These are phyloP conservation scores for Solenodon paradoxus DNA, from an alignment of 2,113 vertebrate species.

Conservation along the genomic window DNA sequence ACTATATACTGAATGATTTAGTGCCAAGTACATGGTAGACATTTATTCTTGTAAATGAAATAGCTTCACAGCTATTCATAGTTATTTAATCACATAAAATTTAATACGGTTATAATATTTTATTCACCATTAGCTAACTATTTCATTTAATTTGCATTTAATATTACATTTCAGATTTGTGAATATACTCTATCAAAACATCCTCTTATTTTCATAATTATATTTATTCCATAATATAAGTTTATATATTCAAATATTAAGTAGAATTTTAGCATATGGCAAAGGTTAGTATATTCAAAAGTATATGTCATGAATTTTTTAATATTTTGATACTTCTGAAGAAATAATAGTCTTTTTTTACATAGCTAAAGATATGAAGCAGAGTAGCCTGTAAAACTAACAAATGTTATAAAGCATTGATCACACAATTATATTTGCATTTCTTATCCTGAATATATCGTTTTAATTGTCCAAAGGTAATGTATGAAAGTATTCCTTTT, in stretches of 20 bases:
- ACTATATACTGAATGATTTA: not conserved
- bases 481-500: not conserved
- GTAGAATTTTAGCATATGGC: not conserved
- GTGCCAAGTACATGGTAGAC: not conserved
- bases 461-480: not conserved
- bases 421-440: not conserved
- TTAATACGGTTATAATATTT: not conserved
- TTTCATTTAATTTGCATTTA: not conserved
- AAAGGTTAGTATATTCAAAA: not conserved
- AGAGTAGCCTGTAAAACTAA: not conserved
- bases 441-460: not conserved
- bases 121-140: not conserved
- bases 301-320: not conserved
- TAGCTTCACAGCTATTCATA: not conserved
- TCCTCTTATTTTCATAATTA: not conserved
- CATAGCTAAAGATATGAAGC: not conserved
- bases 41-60: not conserved
- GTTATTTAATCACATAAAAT: not conserved
- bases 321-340: not conserved
- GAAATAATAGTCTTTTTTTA: not conserved
- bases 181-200: not conserved
- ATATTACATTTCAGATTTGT: not conserved
- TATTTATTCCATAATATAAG: not conserved
- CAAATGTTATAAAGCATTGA: not conserved
- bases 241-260: not conserved